Evolutionary conservation across 2,113 vertebrate species (phyloP).

Genomic region (Xenus cinereus): DNA sequence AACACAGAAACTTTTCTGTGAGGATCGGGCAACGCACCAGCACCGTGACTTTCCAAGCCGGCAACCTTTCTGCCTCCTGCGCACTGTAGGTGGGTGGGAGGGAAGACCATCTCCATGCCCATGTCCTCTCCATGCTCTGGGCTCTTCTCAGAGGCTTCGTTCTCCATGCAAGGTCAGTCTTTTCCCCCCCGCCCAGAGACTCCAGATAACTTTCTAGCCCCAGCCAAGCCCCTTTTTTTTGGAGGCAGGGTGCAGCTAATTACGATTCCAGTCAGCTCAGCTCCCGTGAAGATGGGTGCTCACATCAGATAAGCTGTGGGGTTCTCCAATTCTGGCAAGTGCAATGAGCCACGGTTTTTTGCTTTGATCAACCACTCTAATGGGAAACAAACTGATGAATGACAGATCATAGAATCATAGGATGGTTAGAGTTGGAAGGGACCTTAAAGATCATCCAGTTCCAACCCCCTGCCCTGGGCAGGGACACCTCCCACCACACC

Average conservation of each 20-base stretch:
- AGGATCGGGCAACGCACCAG: not conserved
- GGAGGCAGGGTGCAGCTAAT: not conserved
- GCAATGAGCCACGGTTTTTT: not conserved
- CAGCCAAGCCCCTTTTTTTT: not conserved
- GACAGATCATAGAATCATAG: not conserved
- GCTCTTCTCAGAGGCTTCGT: not conserved
- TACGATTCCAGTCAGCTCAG: not conserved
- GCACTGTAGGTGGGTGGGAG: rapidly evolving
- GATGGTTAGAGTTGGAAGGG: too few relatives aligned
- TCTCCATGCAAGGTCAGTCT: not conserved
- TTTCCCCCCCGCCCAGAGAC: not conserved
- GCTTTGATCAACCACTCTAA: not conserved
- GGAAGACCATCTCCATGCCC: not conserved
- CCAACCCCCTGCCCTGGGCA: too few relatives aligned
- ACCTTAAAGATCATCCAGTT: too few relatives aligned
- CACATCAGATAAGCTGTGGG: not conserved
- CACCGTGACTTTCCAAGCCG: not conserved
- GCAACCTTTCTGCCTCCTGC: rapidly evolving
- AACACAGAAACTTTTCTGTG: not conserved
- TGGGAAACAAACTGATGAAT: not conserved
- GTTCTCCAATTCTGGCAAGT: not conserved
- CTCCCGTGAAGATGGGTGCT: not conserved
- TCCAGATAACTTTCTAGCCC: not conserved
- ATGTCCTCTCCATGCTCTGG: rapidly evolving
- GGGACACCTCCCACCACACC: too few relatives aligned